Base-by-base conservation (phyloP, 2,113 vertebrate species). In the Pitta sordida region DNA sequence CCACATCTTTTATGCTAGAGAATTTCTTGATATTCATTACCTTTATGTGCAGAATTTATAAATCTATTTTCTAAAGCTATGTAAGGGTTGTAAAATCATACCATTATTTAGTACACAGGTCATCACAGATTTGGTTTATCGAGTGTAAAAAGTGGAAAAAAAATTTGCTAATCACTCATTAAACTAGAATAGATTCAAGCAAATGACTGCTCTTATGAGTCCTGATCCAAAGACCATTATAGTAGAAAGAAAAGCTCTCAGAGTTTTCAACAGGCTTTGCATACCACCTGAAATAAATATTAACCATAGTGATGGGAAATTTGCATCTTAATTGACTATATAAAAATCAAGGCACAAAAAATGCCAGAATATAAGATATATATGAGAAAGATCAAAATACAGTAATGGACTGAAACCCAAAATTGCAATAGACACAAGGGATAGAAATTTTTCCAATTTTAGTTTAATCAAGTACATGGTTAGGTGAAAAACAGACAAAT, bases 151-250 rank as follows among this genome's bases (percentile, higher is more conserved):
- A 86, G 55, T 78, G 46, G 29, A 4, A 74, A 83, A 95, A 96
- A 94, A 37, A 58, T 83, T 88, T 92, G 70, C 78, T 95, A 90
- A 94, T 95, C 70, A 91, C 75, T 95, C 84, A 88, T 94, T 96
- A 92, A 65, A 67, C 36, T 77, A 90, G 78, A 92, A 91, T 17
- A 92, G 55, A 83, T 83, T 86, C 59, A 64, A 85, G 62, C 34
- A 95, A 95, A 92, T 77, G 30, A 83, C 76, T 92, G 62, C 46
- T 80, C 62, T 93, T 79, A 87, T 69, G 34, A 87, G 36, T 87
- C 77, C 55, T 79, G 74, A 85, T 94, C 79, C 71, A 94, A 92
- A 95, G 43, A 75, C 67, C 75, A 49, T 94, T 92, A 67, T 9
- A 92, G 63, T 26, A 26, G 1, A 81, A 64, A 71, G 78, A 80